Base-by-base conservation (phyloP, 2,797 vertebrate genomes). In the Myotis pilosus region DNA sequence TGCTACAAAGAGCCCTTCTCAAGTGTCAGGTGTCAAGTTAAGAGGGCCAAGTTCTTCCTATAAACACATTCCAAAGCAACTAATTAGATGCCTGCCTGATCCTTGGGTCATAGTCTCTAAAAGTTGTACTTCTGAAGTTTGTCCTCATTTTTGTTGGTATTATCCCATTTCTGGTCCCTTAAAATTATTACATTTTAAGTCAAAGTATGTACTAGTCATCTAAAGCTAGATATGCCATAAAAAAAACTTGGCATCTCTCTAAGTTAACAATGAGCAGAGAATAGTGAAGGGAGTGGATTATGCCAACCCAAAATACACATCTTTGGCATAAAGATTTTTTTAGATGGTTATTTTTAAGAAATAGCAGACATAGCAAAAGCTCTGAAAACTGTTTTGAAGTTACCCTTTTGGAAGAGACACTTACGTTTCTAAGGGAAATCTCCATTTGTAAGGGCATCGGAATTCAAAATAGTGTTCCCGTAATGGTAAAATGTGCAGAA, bases 401-500 rank as follows among this genome's bases (percentile, higher is more conserved):
- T 66, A 8, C 28, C 44, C 20, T 66, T 60, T 64, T 41, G 25
- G 38, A n/a, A 60, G 4, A 62, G 3, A 72, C n/a, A 72, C 20
- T 80, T 71, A 4, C 36, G 16, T 91, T 41, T 64, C 8, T n/a
- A n/a, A 41, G 25, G 55, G 33, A 75, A 75, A 20, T 41, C 69
- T 91, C 19, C 25, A 13, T 64, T 23, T 41, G 8, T n/a, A 74
- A 64, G 33, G 8, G 2, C n/a, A 4, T 91, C 25, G 93, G 41
- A 88, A 66, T 85, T 93, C n/a, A 91, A 84, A 89, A 64, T 30
- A 78, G 36, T 71, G 15, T 92, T 90, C 51, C 28, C 74, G 69
- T 72, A 78, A 84, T 74, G 92, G 82, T 44, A 93, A 95, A 89
- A 85, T 82, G 84, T 93, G 91, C 81, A 95, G 68, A 90, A 81